Percentiles rank a stretch among this genome's conserved stretches.
These are phyloP conservation scores for Lasaia peninsularis DNA, from an alignment of 1,140 invertebrate genomes.

Conservation along the genomic window DNA sequence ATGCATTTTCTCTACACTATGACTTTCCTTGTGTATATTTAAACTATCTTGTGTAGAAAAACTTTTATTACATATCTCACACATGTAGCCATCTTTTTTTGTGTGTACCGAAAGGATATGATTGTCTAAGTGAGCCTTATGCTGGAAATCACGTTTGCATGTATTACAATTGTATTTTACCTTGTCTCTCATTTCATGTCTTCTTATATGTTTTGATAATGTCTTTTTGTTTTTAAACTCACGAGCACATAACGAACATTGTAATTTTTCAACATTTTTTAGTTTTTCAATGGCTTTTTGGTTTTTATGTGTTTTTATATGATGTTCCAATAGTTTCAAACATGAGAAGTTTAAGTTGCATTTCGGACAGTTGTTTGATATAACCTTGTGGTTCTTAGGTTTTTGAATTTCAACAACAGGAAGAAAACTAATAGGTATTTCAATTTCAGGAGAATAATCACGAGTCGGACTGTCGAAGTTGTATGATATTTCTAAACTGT, in stretches of 20 bases:
- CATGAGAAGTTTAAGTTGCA: slow-evolving; percentile 14
- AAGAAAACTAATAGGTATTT: background rate
- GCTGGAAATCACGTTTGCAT: slow-evolving; percentile 68
- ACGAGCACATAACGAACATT: slow-evolving; percentile 69
- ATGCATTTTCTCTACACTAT: slow-evolving; percentile 77
- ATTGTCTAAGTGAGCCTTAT: slow-evolving; percentile 69
- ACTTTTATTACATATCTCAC: slow-evolving; percentile 50
- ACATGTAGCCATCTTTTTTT: slow-evolving; percentile 49
- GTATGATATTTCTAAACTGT: slow-evolving; percentile 5
- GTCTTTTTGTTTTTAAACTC: slow-evolving; percentile 62
- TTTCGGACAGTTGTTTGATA: slow-evolving; percentile 18
- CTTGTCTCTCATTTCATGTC: slow-evolving; percentile 53
- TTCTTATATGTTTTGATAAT: slow-evolving; percentile 66
- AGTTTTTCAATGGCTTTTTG: slow-evolving; percentile 16
- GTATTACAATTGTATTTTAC: slow-evolving; percentile 52
- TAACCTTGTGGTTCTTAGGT: slow-evolving; percentile 1
- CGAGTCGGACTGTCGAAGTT: slow-evolving; percentile 10
- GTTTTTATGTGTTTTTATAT: slow-evolving; percentile 25
- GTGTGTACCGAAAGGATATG: slow-evolving; percentile 63
- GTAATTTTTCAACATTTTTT: slow-evolving; percentile 33
- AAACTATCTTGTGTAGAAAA: slow-evolving; percentile 54
- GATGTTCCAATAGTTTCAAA: slow-evolving; percentile 18
- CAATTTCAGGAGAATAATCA: slow-evolving; percentile 15
- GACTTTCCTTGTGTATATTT: slow-evolving; percentile 55
- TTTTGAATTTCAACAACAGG: background rate